Evolutionary conservation across 2,797 vertebrate species (phyloP).

Genomic region (Gymnoscopelus braueri): DNA sequence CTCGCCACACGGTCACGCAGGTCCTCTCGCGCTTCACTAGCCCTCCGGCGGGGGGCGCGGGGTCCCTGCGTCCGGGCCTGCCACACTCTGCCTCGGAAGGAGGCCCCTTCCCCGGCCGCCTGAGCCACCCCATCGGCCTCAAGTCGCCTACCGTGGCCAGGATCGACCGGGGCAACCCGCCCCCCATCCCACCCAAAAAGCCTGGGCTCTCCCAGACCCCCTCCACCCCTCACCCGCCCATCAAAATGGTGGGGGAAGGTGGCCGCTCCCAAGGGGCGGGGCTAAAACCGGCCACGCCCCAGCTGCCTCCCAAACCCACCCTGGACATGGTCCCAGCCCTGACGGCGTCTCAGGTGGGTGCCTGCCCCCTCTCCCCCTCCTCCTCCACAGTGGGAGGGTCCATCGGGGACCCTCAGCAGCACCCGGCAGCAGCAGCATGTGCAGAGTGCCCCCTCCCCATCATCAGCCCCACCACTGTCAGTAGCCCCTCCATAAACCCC

Average conservation of each 20-base stretch:
- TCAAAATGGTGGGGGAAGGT: conserved; percentile 90
- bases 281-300: conserved; percentile 89
- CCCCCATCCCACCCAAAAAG: conserved; percentile 98
- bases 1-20: conserved; percentile 96
- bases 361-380: conserved; percentile 84
- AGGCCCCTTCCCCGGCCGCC: conserved; percentile 84
- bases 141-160: conserved; percentile 91
- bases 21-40: conserved; percentile 95
- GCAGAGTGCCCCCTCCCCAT: conserved; percentile 89
- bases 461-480: conserved; percentile 87
- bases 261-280: conserved; percentile 86
- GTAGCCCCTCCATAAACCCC: conserved; percentile 91
- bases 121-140: conserved; percentile 83
- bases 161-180: conserved; percentile 97
- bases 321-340: conserved; percentile 97
- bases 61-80: conserved; percentile 78
- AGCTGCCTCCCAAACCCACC: conserved; percentile 98
- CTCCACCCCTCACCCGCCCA: conserved; percentile 92
- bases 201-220: conserved; percentile 98
- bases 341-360: conserved; percentile 99
- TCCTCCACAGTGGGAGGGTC: conserved; percentile 34
- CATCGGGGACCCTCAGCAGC: conserved; percentile 81
- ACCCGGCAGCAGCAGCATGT: conserved; percentile 93
- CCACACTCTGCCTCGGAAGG: conserved; percentile 87
- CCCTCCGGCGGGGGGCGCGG: conserved; percentile 81